Conservation (phyloP, 2,113 vertebrate genomes). For the Craseonycteris thonglongyai region DNA sequence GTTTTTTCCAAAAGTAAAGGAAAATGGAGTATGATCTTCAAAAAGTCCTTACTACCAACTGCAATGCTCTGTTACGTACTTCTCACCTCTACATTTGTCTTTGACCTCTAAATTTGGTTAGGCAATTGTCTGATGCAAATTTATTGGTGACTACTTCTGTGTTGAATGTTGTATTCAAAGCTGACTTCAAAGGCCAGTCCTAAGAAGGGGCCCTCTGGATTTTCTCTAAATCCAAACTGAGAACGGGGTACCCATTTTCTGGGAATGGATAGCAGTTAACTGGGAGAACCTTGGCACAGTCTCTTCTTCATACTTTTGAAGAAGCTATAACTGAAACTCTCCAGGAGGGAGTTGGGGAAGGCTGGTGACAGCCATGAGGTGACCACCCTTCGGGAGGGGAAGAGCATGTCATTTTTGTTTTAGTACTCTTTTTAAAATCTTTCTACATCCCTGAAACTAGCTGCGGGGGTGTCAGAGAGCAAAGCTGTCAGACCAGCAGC, state of each 20-base stretch:
- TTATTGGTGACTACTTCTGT: neutral
- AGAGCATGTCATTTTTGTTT: slow-evolving; percentile 49
- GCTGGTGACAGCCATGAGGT: neutral
- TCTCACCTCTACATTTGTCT: neutral
- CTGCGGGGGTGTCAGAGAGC: slow-evolving; percentile 62
- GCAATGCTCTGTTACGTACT: neutral
- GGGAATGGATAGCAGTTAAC: neutral
- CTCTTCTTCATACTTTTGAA: slow-evolving; percentile 22
- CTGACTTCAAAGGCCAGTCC: neutral
- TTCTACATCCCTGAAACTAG: slow-evolving; percentile 53
- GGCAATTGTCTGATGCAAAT: neutral
- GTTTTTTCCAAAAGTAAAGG: neutral
- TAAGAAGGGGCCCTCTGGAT: neutral
- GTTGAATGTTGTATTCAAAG: neutral
- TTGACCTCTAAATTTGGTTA: neutral
- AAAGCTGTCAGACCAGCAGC: slow-evolving; percentile 62
- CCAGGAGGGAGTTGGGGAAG: neutral
- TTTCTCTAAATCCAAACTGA: neutral
- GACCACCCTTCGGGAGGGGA: neutral
- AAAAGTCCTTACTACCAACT: neutral
- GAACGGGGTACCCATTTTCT: neutral
- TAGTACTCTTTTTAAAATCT: slow-evolving; percentile 45
- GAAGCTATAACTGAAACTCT: neutral
- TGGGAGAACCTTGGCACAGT: neutral
- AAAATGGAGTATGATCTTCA: neutral